Conservation (phyloP, 2,113 vertebrate genomes). For the Apodemus speciosus region DNA sequence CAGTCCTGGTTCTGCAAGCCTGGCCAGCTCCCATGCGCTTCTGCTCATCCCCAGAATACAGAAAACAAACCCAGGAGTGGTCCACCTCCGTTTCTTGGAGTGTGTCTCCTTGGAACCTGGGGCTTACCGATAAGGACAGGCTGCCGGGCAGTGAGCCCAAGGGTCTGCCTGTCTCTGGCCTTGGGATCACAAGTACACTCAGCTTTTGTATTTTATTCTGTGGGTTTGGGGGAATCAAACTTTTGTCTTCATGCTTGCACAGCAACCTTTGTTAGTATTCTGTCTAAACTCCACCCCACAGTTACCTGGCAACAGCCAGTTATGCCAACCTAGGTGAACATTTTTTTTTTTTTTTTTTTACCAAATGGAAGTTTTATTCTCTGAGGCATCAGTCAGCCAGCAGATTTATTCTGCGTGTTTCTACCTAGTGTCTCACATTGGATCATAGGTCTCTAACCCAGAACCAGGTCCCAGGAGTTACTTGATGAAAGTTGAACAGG, state of each 20-base stretch:
- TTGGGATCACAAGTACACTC: neutral
- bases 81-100: neutral
- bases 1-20: conserved; percentile 4
- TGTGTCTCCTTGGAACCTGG: neutral
- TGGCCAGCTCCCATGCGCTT: neutral
- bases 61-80: neutral
- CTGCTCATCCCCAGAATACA: neutral
- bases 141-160: neutral
- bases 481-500: neutral
- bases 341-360: too few species aligned
- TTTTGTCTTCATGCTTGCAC: neutral
- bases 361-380: neutral
- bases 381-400: neutral
- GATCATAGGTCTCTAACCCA: neutral
- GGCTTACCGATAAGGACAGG: neutral
- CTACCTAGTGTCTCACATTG: neutral
- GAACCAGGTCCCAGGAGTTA: too few species aligned
- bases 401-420: neutral
- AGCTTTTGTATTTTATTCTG: neutral
- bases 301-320: too few species aligned
- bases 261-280: neutral
- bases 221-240: neutral
- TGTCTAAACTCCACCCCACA: too few species aligned
- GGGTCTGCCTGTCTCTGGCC: neutral
- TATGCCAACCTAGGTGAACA: neutral